A percentile compares a stretch with the other conserved stretches of the same genome.
Conservation (phyloP, 1,140 invertebrate species). For the Wasmannia auropunctata region DNA sequence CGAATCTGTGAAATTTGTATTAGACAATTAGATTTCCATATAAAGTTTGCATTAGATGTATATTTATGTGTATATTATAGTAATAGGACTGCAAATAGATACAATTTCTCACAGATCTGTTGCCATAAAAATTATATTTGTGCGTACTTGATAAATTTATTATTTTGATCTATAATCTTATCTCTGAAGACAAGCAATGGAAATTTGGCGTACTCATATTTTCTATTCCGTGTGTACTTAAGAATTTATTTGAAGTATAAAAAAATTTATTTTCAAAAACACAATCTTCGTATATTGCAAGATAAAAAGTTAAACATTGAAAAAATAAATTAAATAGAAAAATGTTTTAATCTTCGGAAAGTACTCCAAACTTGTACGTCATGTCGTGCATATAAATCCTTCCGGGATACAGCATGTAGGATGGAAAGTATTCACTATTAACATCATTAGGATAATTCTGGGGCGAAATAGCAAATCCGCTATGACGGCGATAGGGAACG, state of each 20-base stretch:
- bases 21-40: too few relatives aligned
- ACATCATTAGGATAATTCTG: constrained; percentile 88
- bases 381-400: constrained; percentile 85
- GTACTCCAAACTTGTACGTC: constrained; percentile 83
- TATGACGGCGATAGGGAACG: constrained; percentile 84
- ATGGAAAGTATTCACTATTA: constrained; percentile 85
- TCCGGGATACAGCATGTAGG: constrained; percentile 85
- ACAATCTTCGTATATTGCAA: too few relatives aligned
- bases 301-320: not conserved
- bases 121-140: too few relatives aligned
- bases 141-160: too few relatives aligned
- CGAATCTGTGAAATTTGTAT: too few relatives aligned
- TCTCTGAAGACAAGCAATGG: too few relatives aligned
- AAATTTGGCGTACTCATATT: too few relatives aligned
- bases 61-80: too few relatives aligned
- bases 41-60: too few relatives aligned
- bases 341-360: constrained; percentile 32
- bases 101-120: too few relatives aligned
- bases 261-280: not conserved
- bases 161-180: too few relatives aligned
- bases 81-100: too few relatives aligned
- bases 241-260: not conserved
- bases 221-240: not conserved
- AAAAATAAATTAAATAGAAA: not conserved
- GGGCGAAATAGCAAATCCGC: constrained; percentile 88